Conservation (phyloP, 1,140 invertebrate genomes). For the Ptiloglossa arizonensis region DNA sequence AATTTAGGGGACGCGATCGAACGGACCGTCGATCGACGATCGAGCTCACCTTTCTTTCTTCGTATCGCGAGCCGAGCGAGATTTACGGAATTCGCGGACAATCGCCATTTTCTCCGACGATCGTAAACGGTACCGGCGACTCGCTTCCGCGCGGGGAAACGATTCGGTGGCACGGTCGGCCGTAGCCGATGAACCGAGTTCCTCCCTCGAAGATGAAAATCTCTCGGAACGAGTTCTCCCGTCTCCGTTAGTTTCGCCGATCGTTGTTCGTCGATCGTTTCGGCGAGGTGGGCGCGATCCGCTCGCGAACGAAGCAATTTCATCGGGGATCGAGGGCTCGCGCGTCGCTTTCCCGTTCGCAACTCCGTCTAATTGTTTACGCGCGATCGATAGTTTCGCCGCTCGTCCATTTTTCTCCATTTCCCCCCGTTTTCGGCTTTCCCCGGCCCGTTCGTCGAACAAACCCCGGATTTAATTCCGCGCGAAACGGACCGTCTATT, state of each 20-base stretch:
- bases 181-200: constrained; percentile 15
- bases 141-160: constrained; percentile 11
- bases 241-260: background rate
- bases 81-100: no score
- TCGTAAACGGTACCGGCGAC: background rate
- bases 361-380: background rate
- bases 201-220: constrained; percentile 18
- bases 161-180: constrained; percentile 22
- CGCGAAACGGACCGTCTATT: constrained; percentile 47
- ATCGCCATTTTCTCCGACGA: background rate
- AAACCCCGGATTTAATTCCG: constrained; percentile 46
- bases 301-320: background rate
- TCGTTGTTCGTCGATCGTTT: background rate
- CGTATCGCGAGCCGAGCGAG: no score
- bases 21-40: constrained; percentile 52
- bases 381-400: background rate
- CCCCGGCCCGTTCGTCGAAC: constrained; percentile 33
- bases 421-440: background rate
- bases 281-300: no score
- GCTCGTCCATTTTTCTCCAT: background rate
- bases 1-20: constrained; percentile 38
- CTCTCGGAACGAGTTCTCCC: background rate
- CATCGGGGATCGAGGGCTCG: no score
- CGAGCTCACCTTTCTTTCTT: constrained; percentile 12
- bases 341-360: no score